These are phyloP conservation scores for Tenodera sinensis DNA, from an alignment of 2,888 invertebrate species.

Conservation along the genomic window DNA sequence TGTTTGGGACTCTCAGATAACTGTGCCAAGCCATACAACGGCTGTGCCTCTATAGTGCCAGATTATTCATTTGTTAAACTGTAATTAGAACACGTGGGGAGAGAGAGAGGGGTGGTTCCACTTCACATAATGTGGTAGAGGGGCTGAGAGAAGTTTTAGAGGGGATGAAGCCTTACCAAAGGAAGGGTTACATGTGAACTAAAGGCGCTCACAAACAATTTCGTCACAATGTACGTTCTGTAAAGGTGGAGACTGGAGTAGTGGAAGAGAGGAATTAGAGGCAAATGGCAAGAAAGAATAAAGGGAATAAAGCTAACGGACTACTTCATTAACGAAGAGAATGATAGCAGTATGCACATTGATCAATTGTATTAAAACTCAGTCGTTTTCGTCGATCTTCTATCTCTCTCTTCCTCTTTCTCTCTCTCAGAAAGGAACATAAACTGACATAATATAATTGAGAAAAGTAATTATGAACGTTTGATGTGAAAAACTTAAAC, in stretches of 20 bases:
- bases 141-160: not conserved
- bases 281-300: not conserved
- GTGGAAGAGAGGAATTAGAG: not conserved
- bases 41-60: not conserved
- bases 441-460: too few relatives aligned
- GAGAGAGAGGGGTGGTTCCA: not conserved
- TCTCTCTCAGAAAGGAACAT: not conserved
- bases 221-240: conserved; percentile 8
- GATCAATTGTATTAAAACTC: not conserved
- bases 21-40: not conserved
- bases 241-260: not conserved
- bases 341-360: not conserved
- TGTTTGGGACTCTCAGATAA: not conserved
- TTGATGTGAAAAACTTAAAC: too few relatives aligned
- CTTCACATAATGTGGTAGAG: not conserved
- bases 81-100: not conserved
- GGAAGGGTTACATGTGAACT: not conserved
- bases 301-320: not conserved
- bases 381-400: not conserved
- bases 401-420: not conserved
- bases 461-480: too few relatives aligned
- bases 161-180: not conserved
- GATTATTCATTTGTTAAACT: conserved; percentile 9
- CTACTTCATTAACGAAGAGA: not conserved
- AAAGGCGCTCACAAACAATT: conserved; percentile 16